Percentiles rank a stretch among this genome's conserved stretches.
These are phyloP conservation scores for Loris lydekkerianus DNA, from an alignment of 2,797 vertebrate genomes.

Conservation along the genomic window DNA sequence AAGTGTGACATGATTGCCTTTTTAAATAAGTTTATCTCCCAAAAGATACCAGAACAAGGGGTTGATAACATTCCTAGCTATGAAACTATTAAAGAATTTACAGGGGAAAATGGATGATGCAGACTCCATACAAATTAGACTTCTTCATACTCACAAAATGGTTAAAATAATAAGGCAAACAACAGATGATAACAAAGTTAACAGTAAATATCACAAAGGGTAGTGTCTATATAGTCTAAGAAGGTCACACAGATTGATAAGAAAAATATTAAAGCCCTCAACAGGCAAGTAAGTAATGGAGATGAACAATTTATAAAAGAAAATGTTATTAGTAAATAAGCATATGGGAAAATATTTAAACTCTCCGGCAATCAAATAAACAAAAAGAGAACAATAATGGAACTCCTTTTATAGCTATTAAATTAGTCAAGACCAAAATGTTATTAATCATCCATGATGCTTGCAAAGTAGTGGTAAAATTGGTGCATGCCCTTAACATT, in stretches of 20 bases:
- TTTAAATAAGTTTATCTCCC: neutral
- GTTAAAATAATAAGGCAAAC: conserved; percentile 22
- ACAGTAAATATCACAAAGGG: neutral
- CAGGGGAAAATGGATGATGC: neutral
- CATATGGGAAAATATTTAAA: conserved; percentile 50
- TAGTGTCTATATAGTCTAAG: conserved; percentile 5
- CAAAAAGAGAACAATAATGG: conserved; percentile 47
- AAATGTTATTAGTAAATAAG: conserved; percentile 56
- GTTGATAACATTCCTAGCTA: conserved; percentile 27
- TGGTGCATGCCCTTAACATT: neutral
- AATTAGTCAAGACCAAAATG: conserved; percentile 58
- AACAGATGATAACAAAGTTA: neutral
- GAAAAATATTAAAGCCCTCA: conserved; percentile 22
- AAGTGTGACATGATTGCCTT: neutral
- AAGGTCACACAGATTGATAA: neutral
- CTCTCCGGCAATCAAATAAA: conserved; percentile 57
- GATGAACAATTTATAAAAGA: conserved; percentile 45
- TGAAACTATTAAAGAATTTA: conserved; percentile 38
- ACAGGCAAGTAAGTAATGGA: neutral
- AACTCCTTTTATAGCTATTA: neutral
- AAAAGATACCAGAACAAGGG: conserved; percentile 24
- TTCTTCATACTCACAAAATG: neutral
- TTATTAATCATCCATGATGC: neutral
- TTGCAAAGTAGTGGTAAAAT: neutral
- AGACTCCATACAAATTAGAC: conserved; percentile 24